Evolutionary conservation across 2,888 invertebrate species (phyloP).

Genomic region (Sturmia bella): DNA sequence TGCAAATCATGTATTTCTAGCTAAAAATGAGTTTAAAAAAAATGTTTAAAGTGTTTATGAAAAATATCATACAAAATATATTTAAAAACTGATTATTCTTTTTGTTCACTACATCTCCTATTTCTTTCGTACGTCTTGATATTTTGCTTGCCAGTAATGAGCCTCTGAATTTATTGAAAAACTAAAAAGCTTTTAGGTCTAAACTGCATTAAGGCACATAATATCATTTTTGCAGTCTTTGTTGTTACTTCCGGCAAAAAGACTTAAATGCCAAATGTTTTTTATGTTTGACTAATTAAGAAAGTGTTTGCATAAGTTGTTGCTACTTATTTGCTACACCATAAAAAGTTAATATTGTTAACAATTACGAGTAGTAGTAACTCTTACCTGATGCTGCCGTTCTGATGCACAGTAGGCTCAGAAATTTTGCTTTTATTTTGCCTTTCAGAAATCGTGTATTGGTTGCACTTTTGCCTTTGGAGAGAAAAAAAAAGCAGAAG

Average conservation of each 20-base stretch:
- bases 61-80: too few species aligned
- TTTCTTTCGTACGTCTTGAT: not conserved
- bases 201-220: slow-evolving; percentile 46
- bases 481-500: slow-evolving; percentile 13
- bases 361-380: slow-evolving; percentile 23
- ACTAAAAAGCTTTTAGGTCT: slow-evolving; percentile 47
- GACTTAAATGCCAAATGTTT: slow-evolving; percentile 60
- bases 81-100: not conserved
- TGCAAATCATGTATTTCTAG: too few species aligned
- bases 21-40: too few species aligned
- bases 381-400: not conserved
- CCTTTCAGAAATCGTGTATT: slow-evolving; percentile 35
- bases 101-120: not conserved
- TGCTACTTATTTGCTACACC: slow-evolving; percentile 20
- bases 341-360: slow-evolving; percentile 39
- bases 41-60: too few species aligned
- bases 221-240: slow-evolving; percentile 54
- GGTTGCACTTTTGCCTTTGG: slow-evolving; percentile 29
- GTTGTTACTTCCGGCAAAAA: slow-evolving; percentile 60
- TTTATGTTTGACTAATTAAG: slow-evolving; percentile 58
- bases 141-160: not conserved
- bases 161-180: slow-evolving; percentile 9
- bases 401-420: slow-evolving; percentile 15
- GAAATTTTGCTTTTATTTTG: slow-evolving; percentile 11
- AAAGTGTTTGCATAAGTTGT: slow-evolving; percentile 38